Evolutionary conservation across 2,888 invertebrate species (phyloP), one percentile per base, ranked within the genome.

Genomic region (Drosophila borborema): DNA sequence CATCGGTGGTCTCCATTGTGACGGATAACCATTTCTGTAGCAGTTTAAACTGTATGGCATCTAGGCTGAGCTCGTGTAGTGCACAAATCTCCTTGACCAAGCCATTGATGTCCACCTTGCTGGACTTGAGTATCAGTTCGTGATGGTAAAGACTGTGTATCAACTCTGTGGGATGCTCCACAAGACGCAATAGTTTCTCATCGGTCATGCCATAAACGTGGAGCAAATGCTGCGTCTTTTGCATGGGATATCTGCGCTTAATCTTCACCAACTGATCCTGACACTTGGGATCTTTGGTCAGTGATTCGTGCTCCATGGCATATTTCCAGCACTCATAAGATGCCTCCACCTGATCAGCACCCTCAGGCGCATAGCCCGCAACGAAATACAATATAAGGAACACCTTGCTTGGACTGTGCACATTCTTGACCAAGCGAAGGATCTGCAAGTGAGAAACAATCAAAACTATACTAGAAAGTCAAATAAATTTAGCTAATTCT

Each of bases 331-430:
- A 93, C 69, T 93, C 93, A 55, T 89, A 90, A 2, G 91, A 90
- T 3, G 93, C 93, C 71, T 93, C 93, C 8, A 93, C 93, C 77
- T 93, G 92, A 86, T 93, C 93, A 2, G 92, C 92, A 0, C 93
- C 93, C 41, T 92, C 91, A 0, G 93, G 92, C 0, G 93, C 92
- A 77, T 93, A 91, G 70, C 91, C 92, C 0, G 91, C 87, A 6
- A 92, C 92, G 77, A 90, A 92, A 71, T 93, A 93, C n/a, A 93
- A 82, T 63, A 93, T 92, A 18, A 91, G 78, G 36, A 93, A 89
- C 4, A 90, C 91, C 68, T 92, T 93, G 6, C 87, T 87, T 9
- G 86, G 83, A 74, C 81, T 91, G 16, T 89, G 84, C 3, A 93
- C 90, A 60, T 92, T 90, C 23, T 89, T 76, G 0, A 92, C 90